These are phyloP conservation scores for Beaufortia kweichowensis DNA, from an alignment of 2,113 vertebrate genomes.

Conservation along the genomic window DNA sequence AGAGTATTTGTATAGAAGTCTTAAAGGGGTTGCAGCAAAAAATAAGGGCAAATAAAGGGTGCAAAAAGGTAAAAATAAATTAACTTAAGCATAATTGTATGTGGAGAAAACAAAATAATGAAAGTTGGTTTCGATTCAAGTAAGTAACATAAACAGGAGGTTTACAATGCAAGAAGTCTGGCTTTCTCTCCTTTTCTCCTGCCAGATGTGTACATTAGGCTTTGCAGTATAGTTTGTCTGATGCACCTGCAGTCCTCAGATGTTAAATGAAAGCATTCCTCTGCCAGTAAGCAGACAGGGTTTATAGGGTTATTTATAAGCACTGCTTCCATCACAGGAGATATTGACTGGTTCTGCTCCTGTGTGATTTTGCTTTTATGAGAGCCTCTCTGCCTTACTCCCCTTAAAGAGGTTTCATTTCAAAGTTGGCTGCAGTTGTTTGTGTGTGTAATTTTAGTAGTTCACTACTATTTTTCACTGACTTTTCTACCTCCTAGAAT, in stretches of 20 bases:
- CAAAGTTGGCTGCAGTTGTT: background rate
- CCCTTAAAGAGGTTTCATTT: background rate
- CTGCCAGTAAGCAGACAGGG: slow-evolving; percentile 14
- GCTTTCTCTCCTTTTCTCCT: background rate
- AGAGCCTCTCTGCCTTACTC: background rate
- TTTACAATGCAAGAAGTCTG: background rate
- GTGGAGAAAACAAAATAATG: background rate
- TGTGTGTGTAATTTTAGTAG: too few relatives aligned
- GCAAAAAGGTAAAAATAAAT: too few relatives aligned
- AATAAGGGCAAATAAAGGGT: too few relatives aligned
- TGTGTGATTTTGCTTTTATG: background rate
- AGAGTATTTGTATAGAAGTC: too few relatives aligned
- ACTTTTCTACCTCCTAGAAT: too few relatives aligned
- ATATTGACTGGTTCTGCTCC: slow-evolving; percentile 2
- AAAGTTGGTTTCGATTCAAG: background rate
- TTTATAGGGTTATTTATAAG: slow-evolving; percentile 27
- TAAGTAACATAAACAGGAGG: background rate
- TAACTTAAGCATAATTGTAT: too few relatives aligned
- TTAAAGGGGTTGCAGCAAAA: too few relatives aligned
- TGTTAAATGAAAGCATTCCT: slow-evolving; percentile 22
- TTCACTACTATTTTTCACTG: too few relatives aligned
- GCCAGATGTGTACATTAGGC: background rate
- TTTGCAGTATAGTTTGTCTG: background rate
- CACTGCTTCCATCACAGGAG: slow-evolving; percentile 11
- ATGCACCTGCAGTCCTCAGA: background rate